Percentiles rank a stretch among this genome's conserved stretches.
Conservation (phyloP, 2,797 vertebrate species). For the Sandelia bainsii region DNA sequence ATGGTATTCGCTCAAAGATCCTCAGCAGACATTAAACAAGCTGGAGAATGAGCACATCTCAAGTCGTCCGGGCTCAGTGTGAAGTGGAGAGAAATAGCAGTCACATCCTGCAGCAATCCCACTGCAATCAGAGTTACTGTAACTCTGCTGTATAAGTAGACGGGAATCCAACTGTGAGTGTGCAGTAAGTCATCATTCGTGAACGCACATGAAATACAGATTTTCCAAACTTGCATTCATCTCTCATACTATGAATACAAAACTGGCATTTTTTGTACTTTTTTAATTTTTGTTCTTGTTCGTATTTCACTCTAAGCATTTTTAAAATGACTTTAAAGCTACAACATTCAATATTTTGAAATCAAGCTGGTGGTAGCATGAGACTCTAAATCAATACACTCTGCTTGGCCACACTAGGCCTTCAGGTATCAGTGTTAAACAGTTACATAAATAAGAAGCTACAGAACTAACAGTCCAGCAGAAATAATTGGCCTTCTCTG, state of each 20-base stretch:
- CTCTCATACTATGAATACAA: neutral
- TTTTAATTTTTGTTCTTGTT: neutral
- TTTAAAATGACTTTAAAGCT: neutral
- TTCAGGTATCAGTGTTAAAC: too few species aligned
- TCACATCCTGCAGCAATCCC: slow-evolving; percentile 36
- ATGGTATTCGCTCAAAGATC: slow-evolving; percentile 9
- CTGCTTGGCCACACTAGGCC: too few species aligned
- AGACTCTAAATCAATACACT: too few species aligned
- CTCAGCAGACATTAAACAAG: slow-evolving; percentile 35
- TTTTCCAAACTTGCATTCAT: neutral
- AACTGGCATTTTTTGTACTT: neutral
- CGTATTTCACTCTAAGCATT: neutral
- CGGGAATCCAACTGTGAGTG: slow-evolving; percentile 7
- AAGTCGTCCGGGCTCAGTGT: neutral
- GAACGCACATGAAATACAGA: slow-evolving; percentile 9
- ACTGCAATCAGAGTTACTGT: slow-evolving; percentile 37
- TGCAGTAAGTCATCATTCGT: slow-evolving; percentile 15
- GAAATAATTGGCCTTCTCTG: too few species aligned
- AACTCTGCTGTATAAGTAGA: neutral
- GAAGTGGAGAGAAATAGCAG: slow-evolving; percentile 27
- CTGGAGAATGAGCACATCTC: slow-evolving; percentile 17
- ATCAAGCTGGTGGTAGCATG: too few species aligned
- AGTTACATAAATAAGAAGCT: too few species aligned
- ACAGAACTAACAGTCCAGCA: too few species aligned
- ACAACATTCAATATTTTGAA: neutral